Evolutionary conservation across 2,113 vertebrate genomes (phyloP).

Genomic region (Physeter macrocephalus): DNA sequence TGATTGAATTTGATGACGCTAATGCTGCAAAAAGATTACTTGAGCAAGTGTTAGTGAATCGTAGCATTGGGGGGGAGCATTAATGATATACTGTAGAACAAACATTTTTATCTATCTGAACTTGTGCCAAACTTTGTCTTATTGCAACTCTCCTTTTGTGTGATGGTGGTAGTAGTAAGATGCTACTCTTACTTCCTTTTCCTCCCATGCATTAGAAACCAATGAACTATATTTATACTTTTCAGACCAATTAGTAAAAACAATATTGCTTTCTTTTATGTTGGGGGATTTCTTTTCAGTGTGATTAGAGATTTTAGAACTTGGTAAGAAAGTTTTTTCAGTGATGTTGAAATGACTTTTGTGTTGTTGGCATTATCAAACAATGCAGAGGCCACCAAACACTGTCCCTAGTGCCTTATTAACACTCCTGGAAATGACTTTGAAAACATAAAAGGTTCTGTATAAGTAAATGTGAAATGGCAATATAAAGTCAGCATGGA

Average conservation of each 20-base stretch:
- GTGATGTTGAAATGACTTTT: not conserved
- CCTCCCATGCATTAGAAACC: not conserved
- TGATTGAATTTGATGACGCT: conserved; percentile 29
- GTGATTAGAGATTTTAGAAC: conserved; percentile 4
- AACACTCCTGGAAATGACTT: conserved; percentile 16
- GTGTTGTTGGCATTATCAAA: conserved; percentile 42
- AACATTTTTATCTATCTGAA: not conserved
- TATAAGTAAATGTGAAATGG: conserved; percentile 3
- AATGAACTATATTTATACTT: not conserved
- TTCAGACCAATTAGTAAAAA: not conserved
- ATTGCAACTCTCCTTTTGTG: not conserved
- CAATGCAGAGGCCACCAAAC: not conserved
- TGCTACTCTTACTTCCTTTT: not conserved
- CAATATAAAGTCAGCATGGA: not conserved
- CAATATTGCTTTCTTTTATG: not conserved
- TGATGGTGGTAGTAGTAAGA: not conserved
- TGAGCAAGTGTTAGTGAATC: conserved; percentile 1
- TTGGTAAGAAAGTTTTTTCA: conserved; percentile 16
- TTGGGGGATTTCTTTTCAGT: not conserved
- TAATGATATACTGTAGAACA: not conserved
- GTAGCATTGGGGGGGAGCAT: not conserved
- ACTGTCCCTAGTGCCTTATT: not conserved
- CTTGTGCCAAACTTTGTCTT: not conserved
- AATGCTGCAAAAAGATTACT: not conserved
- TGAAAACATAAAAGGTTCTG: not conserved